Evolutionary conservation across 1,140 invertebrate species (phyloP), one percentile per base, ranked within the genome.

Genomic region (Tetragnatha versicolor): DNA sequence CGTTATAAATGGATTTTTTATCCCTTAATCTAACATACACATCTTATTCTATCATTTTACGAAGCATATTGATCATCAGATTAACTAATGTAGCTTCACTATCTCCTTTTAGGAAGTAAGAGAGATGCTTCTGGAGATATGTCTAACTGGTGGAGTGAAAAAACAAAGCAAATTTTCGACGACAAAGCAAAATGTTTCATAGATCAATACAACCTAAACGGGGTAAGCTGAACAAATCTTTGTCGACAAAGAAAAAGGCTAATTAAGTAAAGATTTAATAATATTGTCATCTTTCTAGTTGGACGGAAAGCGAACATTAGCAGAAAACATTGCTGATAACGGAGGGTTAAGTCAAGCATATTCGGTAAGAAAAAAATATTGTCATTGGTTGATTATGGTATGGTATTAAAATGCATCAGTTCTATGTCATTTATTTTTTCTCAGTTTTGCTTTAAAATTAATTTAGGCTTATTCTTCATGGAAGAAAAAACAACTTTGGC

Each of bases 311-410:
- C 9, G 49, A 22, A 79, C 63, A 55, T 25, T 79, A 31, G 37
- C 63, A n/a, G 76, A 79, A 45, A 68, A 79, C 33, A 70, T 79
- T 42, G 76, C 63, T 20, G 76, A 79, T 22, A 79, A 79, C 14
- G 76, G 76, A 55, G 76, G 76, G 31, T 27, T 68, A 12, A 22
- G 39, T 0, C 65, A 68, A 49, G 42, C 65, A 29, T 68, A 68
- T 25, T 20, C 22, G 12, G 65, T 68, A 14, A 51, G 12, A 7
- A 39, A n/a, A n/a, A n/a, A n/a, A n/a, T n/a, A n/a, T n/a, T n/a
- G n/a, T n/a, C n/a, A n/a, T n/a, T n/a, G n/a, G n/a, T n/a, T n/a
- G n/a, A n/a, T n/a, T n/a, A n/a, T n/a, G n/a, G n/a, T n/a, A n/a
- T n/a, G n/a, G n/a, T n/a, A n/a, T n/a, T n/a, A n/a, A n/a, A n/a